phyloP scores from a whole-genome alignment of 2,888 invertebrate genomes.

The Chymomyza fuscimana region DNA sequence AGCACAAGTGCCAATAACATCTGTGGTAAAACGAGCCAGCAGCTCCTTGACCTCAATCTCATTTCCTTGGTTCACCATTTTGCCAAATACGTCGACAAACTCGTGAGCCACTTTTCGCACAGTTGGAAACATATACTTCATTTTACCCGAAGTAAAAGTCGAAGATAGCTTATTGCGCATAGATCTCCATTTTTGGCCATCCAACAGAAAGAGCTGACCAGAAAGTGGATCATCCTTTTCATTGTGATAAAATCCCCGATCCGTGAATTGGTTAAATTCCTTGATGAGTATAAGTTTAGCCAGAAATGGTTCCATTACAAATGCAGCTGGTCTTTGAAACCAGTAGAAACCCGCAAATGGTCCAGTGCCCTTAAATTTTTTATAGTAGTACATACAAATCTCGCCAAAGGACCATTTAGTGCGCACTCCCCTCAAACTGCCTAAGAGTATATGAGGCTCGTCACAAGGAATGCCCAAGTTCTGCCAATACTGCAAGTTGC shows the following conservation, averaged over 20 bases:
- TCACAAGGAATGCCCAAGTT: constrained; percentile 37
- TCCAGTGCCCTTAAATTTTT: constrained; percentile 48
- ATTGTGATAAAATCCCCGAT: constrained; percentile 76
- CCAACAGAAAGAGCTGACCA: constrained; percentile 75
- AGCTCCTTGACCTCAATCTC: constrained; percentile 70
- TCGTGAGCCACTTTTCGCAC: constrained; percentile 60
- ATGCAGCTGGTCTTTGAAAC: constrained; percentile 56
- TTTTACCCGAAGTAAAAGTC: constrained; percentile 81
- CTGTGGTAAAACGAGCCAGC: constrained; percentile 80
- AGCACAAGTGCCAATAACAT: constrained; percentile 80
- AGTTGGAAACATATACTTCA: constrained; percentile 80
- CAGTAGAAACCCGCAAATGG: constrained; percentile 74
- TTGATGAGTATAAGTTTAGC: constrained; percentile 70
- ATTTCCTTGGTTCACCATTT: constrained; percentile 30
- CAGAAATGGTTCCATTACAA: constrained; percentile 56
- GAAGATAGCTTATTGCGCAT: constrained; percentile 80
- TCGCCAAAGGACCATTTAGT: constrained; percentile 20
- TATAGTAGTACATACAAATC: constrained; percentile 47
- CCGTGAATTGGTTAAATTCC: constrained; percentile 76
- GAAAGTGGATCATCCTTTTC: constrained; percentile 77
- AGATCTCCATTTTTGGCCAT: constrained; percentile 79
- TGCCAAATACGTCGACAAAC: constrained; percentile 53
- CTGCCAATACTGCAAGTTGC: constrained; percentile 30
- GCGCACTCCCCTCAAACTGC: constrained; percentile 30
- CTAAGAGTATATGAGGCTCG: constrained; percentile 29